Evolutionary conservation across 2,888 invertebrate genomes (phyloP), one percentile per base, ranked within the genome.

Genomic region (Apotomis capreana): DNA sequence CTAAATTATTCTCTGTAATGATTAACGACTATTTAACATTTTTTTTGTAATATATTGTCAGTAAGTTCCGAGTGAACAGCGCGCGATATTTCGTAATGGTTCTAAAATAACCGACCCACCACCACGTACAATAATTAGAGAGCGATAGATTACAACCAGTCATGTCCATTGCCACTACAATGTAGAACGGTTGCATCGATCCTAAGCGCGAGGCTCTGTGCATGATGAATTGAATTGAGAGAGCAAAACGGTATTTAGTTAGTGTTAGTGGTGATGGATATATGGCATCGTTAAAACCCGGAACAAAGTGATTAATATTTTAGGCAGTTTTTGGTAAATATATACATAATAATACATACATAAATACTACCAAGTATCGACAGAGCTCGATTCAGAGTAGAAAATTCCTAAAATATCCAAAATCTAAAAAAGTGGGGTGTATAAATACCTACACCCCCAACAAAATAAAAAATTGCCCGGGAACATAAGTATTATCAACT

Each of bases 21-120:
- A 40, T 6, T 40, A 40, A 6, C 40, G 40, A 6, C 40, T 40
- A 40, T 40, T 40, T 40, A 40, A 40, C 40, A 6, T 6, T 6
- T 6, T 4, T 5, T 40, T 40, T 6, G 4, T 40, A 40, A 40
- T 6, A 40, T 57, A 26, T 57, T 57, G 26, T 36, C 55, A 57
- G 5, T 26, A 36, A 10, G 26, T 57, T 8, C 10, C 37, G 13
- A 26, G 2, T 54, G 13, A 51, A 49, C 46, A 58, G 58, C 49
- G 10, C 58, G 37, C 58, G 46, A 49, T 49, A 49, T 61, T 61
- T 61, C 61, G 49, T 46, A 61, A 61, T 5, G 15, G 46, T 46
- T 51, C 57, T 12, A 37, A 51, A 67, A 68, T 61, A 68, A 54
- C 60, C 54, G 26, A 9, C 6, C 68, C n/a, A 15, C 12, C 58